Percentiles rank a stretch among this genome's conserved stretches.
Conservation (phyloP, 2,113 vertebrate genomes). For the Tautogolabrus adspersus region DNA sequence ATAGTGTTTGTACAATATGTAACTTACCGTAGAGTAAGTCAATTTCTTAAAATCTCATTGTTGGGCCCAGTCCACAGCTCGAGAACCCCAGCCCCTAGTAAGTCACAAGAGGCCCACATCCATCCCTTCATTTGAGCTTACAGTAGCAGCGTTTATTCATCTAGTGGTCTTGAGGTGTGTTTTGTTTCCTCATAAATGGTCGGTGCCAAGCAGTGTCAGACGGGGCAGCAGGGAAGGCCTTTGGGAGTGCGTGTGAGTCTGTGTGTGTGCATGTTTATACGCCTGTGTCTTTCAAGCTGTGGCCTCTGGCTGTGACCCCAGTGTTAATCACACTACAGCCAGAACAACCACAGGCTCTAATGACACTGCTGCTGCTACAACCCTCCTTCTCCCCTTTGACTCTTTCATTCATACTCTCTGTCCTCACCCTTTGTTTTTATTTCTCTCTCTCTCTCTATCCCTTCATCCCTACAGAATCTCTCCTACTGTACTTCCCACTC, state of each 20-base stretch:
- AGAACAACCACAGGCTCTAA: constrained; percentile 71
- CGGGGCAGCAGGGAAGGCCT: constrained; percentile 56
- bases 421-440: constrained; percentile 13
- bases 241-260: constrained; percentile 40
- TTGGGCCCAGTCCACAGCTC: no score
- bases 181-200: constrained; percentile 74
- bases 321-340: constrained; percentile 76
- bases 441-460: constrained; percentile 12
- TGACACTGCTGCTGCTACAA: constrained; percentile 39
- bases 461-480: constrained; percentile 22
- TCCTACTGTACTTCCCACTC: constrained; percentile 30
- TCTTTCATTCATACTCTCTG: constrained; percentile 54
- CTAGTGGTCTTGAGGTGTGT: constrained; percentile 60
- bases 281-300: constrained; percentile 53
- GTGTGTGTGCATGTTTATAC: constrained; percentile 40
- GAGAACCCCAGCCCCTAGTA: no score
- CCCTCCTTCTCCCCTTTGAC: constrained; percentile 33
- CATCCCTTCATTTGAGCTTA: constrained; percentile 57
- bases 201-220: constrained; percentile 62
- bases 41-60: no score
- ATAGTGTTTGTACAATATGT: no score
- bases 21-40: no score
- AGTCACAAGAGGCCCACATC: constrained; percentile 12
- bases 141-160: constrained; percentile 64
- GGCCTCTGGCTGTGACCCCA: constrained; percentile 74